Conservation (phyloP, 1,140 invertebrate species). For the Epicauta chinensis region DNA sequence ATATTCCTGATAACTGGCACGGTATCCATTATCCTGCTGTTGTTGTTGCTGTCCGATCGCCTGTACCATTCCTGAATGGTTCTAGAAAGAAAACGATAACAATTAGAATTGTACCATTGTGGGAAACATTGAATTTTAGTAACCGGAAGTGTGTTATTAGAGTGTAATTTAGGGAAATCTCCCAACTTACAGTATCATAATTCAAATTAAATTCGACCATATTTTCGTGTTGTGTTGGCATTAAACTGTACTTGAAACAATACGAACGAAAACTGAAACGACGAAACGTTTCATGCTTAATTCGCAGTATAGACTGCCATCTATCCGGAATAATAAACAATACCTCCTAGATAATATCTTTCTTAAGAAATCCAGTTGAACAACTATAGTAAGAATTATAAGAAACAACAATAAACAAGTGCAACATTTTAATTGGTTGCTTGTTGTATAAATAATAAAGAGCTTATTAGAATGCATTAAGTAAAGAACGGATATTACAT, state of each 20-base stretch:
- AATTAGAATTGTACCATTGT: not conserved
- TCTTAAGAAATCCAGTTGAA: slow-evolving; percentile 23
- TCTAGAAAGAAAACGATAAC: slow-evolving; percentile 26
- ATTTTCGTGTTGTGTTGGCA: not conserved
- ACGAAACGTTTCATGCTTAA: slow-evolving; percentile 21
- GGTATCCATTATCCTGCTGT: slow-evolving; percentile 22
- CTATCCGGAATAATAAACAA: slow-evolving; percentile 32
- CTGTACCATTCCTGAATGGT: slow-evolving; percentile 32
- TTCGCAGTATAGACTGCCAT: slow-evolving; percentile 12
- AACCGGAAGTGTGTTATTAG: too few relatives aligned
- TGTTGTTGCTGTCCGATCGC: slow-evolving; percentile 22
- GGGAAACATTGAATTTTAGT: too few relatives aligned
- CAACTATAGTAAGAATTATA: slow-evolving; percentile 13
- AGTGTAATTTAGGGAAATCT: not conserved
- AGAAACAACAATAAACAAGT: not conserved
- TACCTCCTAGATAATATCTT: slow-evolving; percentile 29
- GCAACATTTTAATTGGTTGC: slow-evolving; percentile 13
- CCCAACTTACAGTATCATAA: slow-evolving; percentile 19
- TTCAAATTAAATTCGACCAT: slow-evolving; percentile 39
- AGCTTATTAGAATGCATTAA: slow-evolving; percentile 15
- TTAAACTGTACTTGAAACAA: slow-evolving; percentile 18
- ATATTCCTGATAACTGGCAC: slow-evolving; percentile 29
- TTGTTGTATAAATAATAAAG: slow-evolving; percentile 16
- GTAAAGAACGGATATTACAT: slow-evolving; percentile 11
- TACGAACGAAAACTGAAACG: slow-evolving; percentile 30